phyloP scores from a whole-genome alignment of 2,888 invertebrate species.

The Aelia acuminata region DNA sequence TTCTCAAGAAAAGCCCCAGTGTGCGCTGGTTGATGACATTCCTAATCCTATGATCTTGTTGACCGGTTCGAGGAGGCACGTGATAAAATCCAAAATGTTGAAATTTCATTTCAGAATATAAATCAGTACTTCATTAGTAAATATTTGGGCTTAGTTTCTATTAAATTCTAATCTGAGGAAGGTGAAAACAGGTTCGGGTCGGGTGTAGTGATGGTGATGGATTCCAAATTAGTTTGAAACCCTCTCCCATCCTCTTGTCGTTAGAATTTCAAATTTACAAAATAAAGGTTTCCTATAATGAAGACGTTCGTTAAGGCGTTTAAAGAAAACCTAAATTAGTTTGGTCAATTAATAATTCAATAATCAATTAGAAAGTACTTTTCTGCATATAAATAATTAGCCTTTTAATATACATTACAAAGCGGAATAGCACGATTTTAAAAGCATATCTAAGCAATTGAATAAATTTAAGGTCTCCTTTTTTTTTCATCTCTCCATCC shows the following conservation, averaged over 20 bases:
- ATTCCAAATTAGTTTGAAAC: no score
- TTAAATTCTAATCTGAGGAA: slow-evolving; percentile 32
- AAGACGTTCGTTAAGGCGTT: neutral
- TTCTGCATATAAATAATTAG: neutral
- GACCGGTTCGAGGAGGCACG: neutral
- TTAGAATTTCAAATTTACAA: neutral
- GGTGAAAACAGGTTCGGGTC: neutral
- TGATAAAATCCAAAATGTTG: slow-evolving; percentile 5
- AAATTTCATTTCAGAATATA: slow-evolving; percentile 30
- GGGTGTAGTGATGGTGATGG: no score
- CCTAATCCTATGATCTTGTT: neutral
- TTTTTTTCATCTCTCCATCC: no score
- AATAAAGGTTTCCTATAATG: neutral
- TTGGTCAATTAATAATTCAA: neutral
- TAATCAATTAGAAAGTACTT: neutral
- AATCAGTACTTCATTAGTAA: slow-evolving; percentile 44
- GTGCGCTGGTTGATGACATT: neutral
- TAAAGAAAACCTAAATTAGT: neutral
- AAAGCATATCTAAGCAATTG: no score
- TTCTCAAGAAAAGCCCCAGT: no score
- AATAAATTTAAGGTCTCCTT: no score
- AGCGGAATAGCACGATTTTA: no score
- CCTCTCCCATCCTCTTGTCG: neutral
- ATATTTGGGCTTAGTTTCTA: slow-evolving; percentile 30
- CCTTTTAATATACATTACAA: no score